These are phyloP conservation scores for Ephialtes manifestator DNA, from an alignment of 2,888 invertebrate species.

Conservation along the genomic window DNA sequence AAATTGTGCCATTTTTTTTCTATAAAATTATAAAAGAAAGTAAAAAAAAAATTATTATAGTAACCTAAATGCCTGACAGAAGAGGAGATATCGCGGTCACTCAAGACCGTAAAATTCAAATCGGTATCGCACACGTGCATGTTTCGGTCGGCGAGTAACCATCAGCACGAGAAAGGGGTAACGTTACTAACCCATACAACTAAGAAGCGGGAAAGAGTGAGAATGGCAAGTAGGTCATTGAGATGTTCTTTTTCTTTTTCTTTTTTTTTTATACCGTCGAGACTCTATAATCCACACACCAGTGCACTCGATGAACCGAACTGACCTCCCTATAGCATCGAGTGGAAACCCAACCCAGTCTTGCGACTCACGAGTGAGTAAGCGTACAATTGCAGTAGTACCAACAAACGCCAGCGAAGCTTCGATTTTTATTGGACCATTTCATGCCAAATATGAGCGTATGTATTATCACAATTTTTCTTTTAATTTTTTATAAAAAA, in stretches of 20 bases:
- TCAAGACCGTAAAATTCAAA: conserved; percentile 17
- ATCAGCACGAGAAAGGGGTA: conserved; percentile 17
- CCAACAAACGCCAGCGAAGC: too few relatives aligned
- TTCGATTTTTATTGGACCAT: too few relatives aligned
- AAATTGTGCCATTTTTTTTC: too few relatives aligned
- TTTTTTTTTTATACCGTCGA: conserved; percentile 27
- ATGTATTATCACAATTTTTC: too few relatives aligned
- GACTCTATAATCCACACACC: conserved; percentile 58
- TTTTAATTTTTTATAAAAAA: too few relatives aligned
- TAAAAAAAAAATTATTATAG: too few relatives aligned
- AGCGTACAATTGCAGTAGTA: background rate
- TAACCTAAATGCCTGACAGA: too few relatives aligned
- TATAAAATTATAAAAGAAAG: too few relatives aligned
- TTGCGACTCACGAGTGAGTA: background rate
- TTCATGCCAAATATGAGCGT: too few relatives aligned
- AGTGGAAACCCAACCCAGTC: conserved; percentile 35
- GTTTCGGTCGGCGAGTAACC: background rate
- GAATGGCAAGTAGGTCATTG: too few relatives aligned
- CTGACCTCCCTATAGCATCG: conserved; percentile 65
- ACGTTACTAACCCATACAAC: conserved; percentile 6
- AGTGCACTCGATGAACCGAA: conserved; percentile 64
- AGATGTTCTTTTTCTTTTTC: background rate
- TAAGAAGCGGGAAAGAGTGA: background rate
- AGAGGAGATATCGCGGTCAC: background rate
- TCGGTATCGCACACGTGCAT: conserved; percentile 12